Percentiles rank a stretch among this genome's conserved stretches.
Conservation (phyloP, 1,140 invertebrate species). For the Augochlora pura region DNA sequence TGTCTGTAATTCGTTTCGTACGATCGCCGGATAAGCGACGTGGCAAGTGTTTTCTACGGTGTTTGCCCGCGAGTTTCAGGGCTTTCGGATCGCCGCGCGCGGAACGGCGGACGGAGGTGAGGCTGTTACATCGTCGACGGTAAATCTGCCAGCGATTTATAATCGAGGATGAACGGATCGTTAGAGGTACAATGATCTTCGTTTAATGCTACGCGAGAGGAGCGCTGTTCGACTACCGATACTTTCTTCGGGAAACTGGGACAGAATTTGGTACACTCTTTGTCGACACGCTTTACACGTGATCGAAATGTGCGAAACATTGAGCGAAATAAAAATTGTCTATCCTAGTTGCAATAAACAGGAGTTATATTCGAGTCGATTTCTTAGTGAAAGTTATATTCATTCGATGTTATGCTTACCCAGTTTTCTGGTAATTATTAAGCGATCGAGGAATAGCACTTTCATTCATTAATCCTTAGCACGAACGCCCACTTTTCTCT, state of each 20-base stretch:
- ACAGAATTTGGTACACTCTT: neutral
- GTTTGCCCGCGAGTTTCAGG: neutral
- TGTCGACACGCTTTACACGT: no score
- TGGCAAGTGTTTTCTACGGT: constrained; percentile 18
- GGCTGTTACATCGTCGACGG: constrained; percentile 17
- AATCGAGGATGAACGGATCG: constrained; percentile 31
- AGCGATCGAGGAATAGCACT: no score
- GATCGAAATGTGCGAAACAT: no score
- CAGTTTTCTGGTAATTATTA: no score
- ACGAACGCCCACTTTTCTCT: no score
- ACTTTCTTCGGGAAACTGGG: neutral
- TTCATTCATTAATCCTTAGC: no score
- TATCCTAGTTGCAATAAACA: no score
- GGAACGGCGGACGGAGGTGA: neutral
- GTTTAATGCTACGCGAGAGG: neutral
- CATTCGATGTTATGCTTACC: no score
- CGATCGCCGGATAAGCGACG: constrained; percentile 44
- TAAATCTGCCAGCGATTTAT: constrained; percentile 41
- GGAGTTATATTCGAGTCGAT: no score
- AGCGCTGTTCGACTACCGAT: neutral
- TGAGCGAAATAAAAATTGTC: no score
- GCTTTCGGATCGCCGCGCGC: neutral
- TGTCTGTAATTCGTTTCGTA: constrained; percentile 57
- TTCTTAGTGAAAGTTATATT: no score
- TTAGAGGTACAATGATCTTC: constrained; percentile 30